Evolutionary conservation across 1,140 invertebrate species (phyloP), one percentile per base, ranked within the genome.

Genomic region (Archegozetes longisetosus): DNA sequence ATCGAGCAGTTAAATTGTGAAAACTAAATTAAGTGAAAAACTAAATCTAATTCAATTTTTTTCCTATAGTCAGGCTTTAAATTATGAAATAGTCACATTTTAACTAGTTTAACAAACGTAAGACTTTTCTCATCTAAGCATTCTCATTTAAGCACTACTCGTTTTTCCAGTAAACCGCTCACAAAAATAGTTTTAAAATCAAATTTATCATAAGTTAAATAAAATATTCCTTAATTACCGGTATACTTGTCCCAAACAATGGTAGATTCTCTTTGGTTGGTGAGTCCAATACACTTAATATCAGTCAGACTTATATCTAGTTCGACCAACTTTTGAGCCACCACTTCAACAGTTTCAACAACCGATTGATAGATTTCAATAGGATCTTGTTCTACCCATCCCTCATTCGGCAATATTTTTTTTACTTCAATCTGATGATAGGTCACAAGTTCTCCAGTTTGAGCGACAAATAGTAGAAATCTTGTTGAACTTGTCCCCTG

Each of bases 371-470:
- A 74, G 64, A 97, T 75, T 67, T 88, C 83, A 58, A 80, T 74
- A 0, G 93, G 88, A 70, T 97, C 86, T 70, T 95, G 88, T 72
- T 98, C 94, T 6, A 87, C 84, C 92, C 93, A 98, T 68, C 79
- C 90, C 75, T 93, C 88, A 62, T 86, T 79, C 0, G 89, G 88
- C 65, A 80, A 82, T 12, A 82, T 73, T 55, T 84, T 81, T 53
- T 80, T 78, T 51, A 93, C 81, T 68, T 93, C 86, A 17, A 87
- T 80, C 66, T 91, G 85, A 74, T 93, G 83, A 22, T 84, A 83
- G 0, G 82, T 82, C 13, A 95, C 72, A 68, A 95, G 81, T 64
- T 87, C 81, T 22, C 84, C 83, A 32, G 84, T 82, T 63, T 84
- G 83, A 50, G 86, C 85, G 66, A 84, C 82, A 74, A 91, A 96